phyloP scores from a whole-genome alignment of 2,797 vertebrate species.

The Arctocebus calabarensis region DNA sequence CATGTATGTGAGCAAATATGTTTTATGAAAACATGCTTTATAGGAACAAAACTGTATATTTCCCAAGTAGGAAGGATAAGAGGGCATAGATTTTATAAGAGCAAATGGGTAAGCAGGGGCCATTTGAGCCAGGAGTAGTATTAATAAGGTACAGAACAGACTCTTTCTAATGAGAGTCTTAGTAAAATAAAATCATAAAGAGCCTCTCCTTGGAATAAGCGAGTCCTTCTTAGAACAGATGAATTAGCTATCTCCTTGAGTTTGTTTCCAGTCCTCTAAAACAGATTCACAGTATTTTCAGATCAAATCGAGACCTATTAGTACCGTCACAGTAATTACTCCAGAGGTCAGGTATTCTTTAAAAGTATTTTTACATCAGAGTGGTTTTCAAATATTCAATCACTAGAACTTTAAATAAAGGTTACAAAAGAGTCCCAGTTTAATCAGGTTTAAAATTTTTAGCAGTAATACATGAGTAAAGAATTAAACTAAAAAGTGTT shows the following conservation, averaged over 20 bases:
- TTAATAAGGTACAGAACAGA: conserved; percentile 29
- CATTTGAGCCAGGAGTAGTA: neutral
- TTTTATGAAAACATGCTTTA: neutral
- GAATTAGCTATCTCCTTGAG: neutral
- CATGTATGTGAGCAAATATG: neutral
- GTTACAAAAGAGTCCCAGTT: neutral
- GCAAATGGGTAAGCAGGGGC: neutral
- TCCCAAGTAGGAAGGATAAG: neutral
- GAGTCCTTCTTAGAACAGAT: neutral
- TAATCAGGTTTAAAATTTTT: conserved; percentile 7
- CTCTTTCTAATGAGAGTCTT: neutral
- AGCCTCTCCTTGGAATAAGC: neutral
- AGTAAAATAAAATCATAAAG: neutral
- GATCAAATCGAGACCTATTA: conserved; percentile 6
- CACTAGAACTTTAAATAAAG: neutral
- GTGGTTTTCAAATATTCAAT: conserved; percentile 13
- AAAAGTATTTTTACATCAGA: conserved; percentile 42
- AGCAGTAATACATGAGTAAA: neutral
- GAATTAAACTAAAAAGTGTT: neutral
- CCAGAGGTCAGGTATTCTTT: neutral
- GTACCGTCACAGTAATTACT: neutral
- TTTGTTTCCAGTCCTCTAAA: neutral
- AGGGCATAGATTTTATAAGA: neutral
- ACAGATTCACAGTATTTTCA: neutral
- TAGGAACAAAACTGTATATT: neutral